Evolutionary conservation across 2,797 vertebrate genomes (phyloP), one percentile per base, ranked within the genome.

Genomic region (Tinamus major): DNA sequence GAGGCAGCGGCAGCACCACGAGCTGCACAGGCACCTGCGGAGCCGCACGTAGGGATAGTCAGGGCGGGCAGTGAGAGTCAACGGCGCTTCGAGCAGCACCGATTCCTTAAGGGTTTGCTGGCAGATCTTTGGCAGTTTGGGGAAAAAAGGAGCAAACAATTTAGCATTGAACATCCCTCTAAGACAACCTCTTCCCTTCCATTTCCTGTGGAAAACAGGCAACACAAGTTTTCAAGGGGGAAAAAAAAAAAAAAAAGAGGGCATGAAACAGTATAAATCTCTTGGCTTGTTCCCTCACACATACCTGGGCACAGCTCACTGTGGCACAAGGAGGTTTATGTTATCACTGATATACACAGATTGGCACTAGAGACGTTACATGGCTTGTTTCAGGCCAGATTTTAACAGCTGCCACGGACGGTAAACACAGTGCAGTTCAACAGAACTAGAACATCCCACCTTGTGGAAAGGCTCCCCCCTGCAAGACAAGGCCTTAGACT

Each of bases 201-300:
- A 1, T 72, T 61, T 35, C 33, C 46, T n/a, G 17, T 13, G n/a
- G 63, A 33, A 39, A 79, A 3, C 27, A 39, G 64, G 23, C 49
- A 58, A 44, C 4, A 48, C 16, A 71, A 61, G 59, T 61, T 61
- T 33, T 64, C 86, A 59, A 76, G 59, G 55, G 44, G 59, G 39
- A 44, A 18, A 42, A 35, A 35, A 59, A 44, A 18, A 42, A 35
- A 35, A 59, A 39, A 56, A 59, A 14, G 37, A 80, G 65, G 77
- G 39, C 39, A 37, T 0, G 1, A 29, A 49, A 33, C 0, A 2
- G 27, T 5, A 14, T 21, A 61, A 59, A 3, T 11, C 23, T 33
- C 58, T 42, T 13, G 48, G 31, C 70, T 59, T 0, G 0, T 24
- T 68, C 21, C 42, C 53, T 71, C 49, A 35, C 78, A 29, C 86